These are phyloP conservation scores for Drosophila rellima DNA, from an alignment of 2,888 invertebrate genomes.

Conservation along the genomic window DNA sequence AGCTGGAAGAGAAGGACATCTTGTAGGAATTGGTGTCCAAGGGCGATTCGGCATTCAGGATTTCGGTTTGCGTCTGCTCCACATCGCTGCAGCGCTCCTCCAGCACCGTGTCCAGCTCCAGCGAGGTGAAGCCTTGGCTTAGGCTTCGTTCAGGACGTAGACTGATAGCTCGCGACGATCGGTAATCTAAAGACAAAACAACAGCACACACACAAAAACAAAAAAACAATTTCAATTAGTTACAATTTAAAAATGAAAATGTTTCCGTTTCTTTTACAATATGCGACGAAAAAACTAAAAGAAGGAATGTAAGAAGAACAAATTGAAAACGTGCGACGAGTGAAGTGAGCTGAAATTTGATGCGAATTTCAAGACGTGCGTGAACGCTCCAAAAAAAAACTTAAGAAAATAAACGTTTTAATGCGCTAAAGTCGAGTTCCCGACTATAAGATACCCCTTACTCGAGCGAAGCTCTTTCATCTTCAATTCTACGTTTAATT, in stretches of 20 bases:
- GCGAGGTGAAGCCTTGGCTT: constrained; percentile 91
- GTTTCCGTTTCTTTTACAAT: background rate
- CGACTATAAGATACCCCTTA: background rate
- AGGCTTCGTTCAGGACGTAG: constrained; percentile 89
- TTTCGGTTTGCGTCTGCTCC: constrained; percentile 88
- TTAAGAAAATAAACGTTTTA: background rate
- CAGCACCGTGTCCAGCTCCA: constrained; percentile 93
- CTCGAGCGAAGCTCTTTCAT: no score
- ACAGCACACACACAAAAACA: background rate
- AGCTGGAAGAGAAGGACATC: constrained; percentile 83
- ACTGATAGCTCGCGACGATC: constrained; percentile 88
- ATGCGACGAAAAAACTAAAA: background rate
- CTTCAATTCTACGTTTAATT: no score
- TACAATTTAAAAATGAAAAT: constrained; percentile 15
- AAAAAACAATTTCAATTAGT: constrained; percentile 24
- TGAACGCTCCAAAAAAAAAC: background rate
- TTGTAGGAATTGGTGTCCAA: constrained; percentile 83
- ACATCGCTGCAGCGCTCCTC: constrained; percentile 94
- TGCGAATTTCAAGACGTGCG: constrained; percentile 28
- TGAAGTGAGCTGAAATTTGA: constrained; percentile 25
- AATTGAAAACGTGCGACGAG: constrained; percentile 59
- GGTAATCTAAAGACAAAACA: constrained; percentile 84
- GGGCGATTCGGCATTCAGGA: constrained; percentile 85
- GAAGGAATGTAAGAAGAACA: constrained; percentile 4
- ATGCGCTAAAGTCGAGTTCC: background rate